Conservation (phyloP, 2,113 vertebrate genomes). For the Centropus bengalensis region DNA sequence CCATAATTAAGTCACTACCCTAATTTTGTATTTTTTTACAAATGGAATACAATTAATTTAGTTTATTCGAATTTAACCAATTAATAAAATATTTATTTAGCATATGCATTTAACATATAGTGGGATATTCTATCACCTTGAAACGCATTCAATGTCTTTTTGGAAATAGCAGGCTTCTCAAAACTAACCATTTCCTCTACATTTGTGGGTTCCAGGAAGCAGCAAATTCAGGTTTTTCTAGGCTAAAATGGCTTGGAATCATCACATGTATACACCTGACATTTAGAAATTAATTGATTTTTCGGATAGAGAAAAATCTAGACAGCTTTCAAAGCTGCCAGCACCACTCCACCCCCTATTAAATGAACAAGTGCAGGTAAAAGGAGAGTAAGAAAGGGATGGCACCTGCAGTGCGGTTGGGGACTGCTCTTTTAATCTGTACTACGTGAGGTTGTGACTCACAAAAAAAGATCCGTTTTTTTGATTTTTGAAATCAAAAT, state of each 20-base stretch:
- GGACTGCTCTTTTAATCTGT: neutral
- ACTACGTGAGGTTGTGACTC: neutral
- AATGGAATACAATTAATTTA: neutral
- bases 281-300: neutral
- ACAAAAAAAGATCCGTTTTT: neutral
- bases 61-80: no score
- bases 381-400: neutral
- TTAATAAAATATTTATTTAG: neutral
- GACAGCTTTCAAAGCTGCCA: neutral
- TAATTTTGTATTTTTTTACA: neutral
- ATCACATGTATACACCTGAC: neutral
- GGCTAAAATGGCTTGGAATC: neutral
- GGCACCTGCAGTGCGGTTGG: rapidly evolving
- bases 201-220: neutral
- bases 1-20: neutral
- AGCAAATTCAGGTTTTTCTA: neutral
- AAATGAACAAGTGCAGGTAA: neutral
- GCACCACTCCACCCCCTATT: no score
- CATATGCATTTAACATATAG: neutral
- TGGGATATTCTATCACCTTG: neutral
- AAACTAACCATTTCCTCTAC: neutral
- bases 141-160: neutral
- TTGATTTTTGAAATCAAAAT: neutral
- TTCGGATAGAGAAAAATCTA: neutral
- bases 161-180: neutral